Evolutionary conservation across 1,140 invertebrate species (phyloP).

Genomic region (Helicoverpa armigera): DNA sequence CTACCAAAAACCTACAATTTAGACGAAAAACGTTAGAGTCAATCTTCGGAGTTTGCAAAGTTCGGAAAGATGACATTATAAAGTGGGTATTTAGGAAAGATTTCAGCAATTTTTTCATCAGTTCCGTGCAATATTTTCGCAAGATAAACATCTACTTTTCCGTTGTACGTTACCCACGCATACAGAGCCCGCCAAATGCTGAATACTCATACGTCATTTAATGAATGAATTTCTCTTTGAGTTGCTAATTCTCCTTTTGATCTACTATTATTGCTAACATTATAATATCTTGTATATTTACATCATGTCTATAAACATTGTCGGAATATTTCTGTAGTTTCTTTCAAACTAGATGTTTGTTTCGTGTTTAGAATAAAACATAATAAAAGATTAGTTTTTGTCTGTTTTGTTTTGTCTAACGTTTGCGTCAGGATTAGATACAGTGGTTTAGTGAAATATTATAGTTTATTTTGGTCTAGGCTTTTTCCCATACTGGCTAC

Average conservation of each 20-base stretch:
- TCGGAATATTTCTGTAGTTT: neutral
- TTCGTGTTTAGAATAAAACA: neutral
- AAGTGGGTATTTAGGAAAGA: no score
- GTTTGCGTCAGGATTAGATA: no score
- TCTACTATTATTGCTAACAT: neutral
- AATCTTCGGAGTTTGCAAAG: no score
- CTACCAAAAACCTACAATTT: no score
- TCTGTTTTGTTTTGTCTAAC: neutral
- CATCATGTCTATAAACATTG: slow-evolving; percentile 4
- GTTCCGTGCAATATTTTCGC: no score
- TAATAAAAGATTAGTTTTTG: neutral
- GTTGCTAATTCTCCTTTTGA: slow-evolving; percentile 7
- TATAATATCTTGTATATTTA: neutral
- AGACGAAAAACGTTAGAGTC: no score
- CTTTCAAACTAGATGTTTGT: neutral
- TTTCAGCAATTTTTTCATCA: neutral
- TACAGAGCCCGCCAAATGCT: neutral
- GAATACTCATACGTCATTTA: neutral
- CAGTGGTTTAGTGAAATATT: no score
- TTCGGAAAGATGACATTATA: no score
- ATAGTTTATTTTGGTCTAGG: no score
- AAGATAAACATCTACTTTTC: no score
- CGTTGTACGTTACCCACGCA: no score
- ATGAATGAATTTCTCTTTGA: slow-evolving; percentile 12
- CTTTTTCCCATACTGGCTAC: no score